Evolutionary conservation across 2,888 invertebrate genomes (phyloP), one percentile per base, ranked within the genome.

Genomic region (Pristionchus fissidentatus): DNA sequence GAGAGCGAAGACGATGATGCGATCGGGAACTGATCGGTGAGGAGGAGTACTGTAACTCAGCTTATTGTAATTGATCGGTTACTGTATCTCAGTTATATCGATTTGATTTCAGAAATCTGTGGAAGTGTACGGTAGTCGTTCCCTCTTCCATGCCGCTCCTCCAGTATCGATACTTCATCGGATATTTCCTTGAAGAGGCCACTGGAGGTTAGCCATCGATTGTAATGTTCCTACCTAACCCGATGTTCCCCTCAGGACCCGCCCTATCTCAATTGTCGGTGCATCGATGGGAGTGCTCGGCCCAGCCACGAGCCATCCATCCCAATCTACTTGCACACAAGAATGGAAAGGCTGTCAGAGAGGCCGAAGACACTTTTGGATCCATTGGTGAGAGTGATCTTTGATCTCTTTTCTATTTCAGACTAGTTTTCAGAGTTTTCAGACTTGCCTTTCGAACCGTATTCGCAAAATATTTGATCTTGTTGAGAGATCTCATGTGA

Each of bases 111-210:
- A 83, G 83, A 29, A 83, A 73, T 32, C 29, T 52, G 15, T 83
- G 83, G 83, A 41, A 55, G 26, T 70, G 35, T 4, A 26, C 73
- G 10, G 7, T 83, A 2, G 1, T 15, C 3, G 52, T 70, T 13
- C 38, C 83, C 0, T 19, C 83, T n/a, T 22, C 41, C 19, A 32
- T 55, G 22, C 38, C 70, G 8, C 15, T 55, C 19, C 38, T 83
- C 32, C 29, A 32, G 29, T 83, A 83, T 55, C 83, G 83, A 52
- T 83, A 83, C 83, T 83, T 83, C 73, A 83, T 83, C 41, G 83
- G 70, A 55, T 83, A 83, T 55, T 83, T 38, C 29, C 62, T 83
- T 0, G 83, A 83, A 13, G 32, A 62, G 26, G 81, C 81, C 13
- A 49, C 35, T 19, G 62, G 49, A 46, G 81, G 81, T 81, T 35